Evolutionary conservation across 2,888 invertebrate genomes (phyloP).

Genomic region (Rhaphigaster nebulosa): DNA sequence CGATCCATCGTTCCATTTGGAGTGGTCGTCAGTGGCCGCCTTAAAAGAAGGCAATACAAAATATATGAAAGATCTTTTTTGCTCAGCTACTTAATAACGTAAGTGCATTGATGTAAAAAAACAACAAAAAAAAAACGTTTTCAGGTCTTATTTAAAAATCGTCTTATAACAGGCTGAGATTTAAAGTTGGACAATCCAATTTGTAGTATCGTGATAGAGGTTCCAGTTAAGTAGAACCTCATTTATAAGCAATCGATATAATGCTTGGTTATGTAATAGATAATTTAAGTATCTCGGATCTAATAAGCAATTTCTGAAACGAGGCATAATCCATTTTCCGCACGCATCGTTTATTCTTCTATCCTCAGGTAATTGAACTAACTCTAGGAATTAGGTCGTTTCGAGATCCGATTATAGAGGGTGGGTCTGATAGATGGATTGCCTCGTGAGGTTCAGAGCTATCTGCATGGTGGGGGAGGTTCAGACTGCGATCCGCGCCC

Average conservation of each 20-base stretch:
- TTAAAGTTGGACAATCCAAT: neutral
- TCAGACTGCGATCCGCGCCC: neutral
- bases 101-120: too few relatives aligned
- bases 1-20: too few relatives aligned
- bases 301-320: slow-evolving; percentile 12
- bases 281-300: neutral
- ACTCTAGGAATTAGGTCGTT: slow-evolving; percentile 8
- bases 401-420: neutral
- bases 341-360: slow-evolving; percentile 18
- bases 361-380: neutral
- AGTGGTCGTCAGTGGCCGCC: too few relatives aligned
- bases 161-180: neutral
- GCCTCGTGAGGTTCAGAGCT: neutral
- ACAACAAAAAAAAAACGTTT: too few relatives aligned
- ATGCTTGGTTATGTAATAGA: slow-evolving; percentile 9
- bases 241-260: neutral
- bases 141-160: neutral
- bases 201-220: neutral
- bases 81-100: too few relatives aligned
- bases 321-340: neutral
- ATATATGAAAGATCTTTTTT: too few relatives aligned
- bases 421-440: neutral
- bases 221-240: neutral
- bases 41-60: too few relatives aligned
- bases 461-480: neutral